These are phyloP conservation scores for Nautilus pompilius DNA, from an alignment of 1,140 invertebrate species.

Conservation along the genomic window DNA sequence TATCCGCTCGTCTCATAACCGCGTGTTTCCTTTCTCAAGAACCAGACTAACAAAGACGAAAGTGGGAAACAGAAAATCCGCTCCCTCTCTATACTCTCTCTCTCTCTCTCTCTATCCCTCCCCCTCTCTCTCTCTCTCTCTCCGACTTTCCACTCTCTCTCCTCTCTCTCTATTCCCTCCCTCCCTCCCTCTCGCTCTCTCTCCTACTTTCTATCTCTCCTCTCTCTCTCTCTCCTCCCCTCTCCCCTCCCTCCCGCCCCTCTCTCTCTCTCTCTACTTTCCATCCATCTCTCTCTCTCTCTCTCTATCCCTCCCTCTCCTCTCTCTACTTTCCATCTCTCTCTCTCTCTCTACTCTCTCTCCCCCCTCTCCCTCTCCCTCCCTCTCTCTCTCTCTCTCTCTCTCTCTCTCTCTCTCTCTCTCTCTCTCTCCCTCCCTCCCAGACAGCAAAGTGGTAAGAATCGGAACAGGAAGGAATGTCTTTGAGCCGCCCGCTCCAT, in stretches of 20 bases:
- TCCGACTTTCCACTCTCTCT: too few species aligned
- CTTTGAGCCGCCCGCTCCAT: too few species aligned
- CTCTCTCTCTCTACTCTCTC: not conserved
- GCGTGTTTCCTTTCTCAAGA: too few species aligned
- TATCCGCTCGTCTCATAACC: too few species aligned
- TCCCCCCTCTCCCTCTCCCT: conserved; percentile 6
- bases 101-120: conserved; percentile 17
- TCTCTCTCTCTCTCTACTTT: conserved; percentile 9
- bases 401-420: conserved; percentile 6
- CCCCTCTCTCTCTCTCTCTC: conserved; percentile 13
- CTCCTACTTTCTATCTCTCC: conserved; percentile 12
- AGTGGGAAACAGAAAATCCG: not conserved
- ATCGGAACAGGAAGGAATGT: too few species aligned
- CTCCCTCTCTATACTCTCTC: conserved; percentile 6
- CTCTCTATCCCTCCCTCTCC: not conserved
- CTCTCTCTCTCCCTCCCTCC: conserved; percentile 10
- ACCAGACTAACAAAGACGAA: not conserved
- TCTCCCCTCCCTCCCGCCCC: conserved; percentile 8
- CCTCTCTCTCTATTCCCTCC: not conserved
- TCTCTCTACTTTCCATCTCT: conserved; percentile 8
- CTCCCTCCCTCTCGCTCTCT: conserved; percentile 11
- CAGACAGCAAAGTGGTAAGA: too few species aligned
- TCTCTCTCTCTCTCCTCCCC: conserved; percentile 11
- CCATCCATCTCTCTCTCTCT: not conserved
- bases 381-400: conserved; percentile 8